Evolutionary conservation across 2,888 invertebrate genomes (phyloP).

Genomic region (Trichogramma dendrolimi): DNA sequence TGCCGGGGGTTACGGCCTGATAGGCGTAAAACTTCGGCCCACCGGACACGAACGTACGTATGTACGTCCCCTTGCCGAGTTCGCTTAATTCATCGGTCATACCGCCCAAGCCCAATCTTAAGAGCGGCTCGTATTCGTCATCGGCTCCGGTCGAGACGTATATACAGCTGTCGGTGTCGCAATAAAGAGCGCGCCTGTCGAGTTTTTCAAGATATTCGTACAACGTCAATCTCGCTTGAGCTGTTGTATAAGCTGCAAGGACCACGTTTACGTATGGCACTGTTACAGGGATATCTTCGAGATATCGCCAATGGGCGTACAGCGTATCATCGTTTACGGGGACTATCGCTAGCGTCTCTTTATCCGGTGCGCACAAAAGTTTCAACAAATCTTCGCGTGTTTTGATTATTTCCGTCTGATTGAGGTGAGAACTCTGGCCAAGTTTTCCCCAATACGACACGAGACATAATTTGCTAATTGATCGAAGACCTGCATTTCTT

Average conservation of each 20-base stretch:
- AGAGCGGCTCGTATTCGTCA: not conserved
- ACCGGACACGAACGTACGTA: slow-evolving; percentile 9
- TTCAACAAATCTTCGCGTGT: not conserved
- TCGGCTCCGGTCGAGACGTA: not conserved
- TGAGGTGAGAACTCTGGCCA: not conserved
- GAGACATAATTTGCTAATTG: not conserved
- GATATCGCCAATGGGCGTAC: not conserved
- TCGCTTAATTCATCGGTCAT: slow-evolving; percentile 16
- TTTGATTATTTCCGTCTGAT: not conserved
- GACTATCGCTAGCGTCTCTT: not conserved
- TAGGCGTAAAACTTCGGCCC: slow-evolving; percentile 19
- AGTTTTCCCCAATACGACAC: not conserved
- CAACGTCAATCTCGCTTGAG: not conserved
- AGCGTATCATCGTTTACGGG: not conserved
- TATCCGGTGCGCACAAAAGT: not conserved
- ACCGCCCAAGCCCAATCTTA: slow-evolving; percentile 3
- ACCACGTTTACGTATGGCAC: not conserved
- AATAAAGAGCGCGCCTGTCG: not conserved
- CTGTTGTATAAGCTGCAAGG: not conserved
- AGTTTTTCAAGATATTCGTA: not conserved
- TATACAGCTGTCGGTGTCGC: not conserved
- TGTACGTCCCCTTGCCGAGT: not conserved
- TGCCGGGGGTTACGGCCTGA: not conserved
- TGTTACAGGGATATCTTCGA: not conserved
- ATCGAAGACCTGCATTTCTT: not conserved